Conservation (phyloP, 2,797 vertebrate species). For the Tapirus indicus region DNA sequence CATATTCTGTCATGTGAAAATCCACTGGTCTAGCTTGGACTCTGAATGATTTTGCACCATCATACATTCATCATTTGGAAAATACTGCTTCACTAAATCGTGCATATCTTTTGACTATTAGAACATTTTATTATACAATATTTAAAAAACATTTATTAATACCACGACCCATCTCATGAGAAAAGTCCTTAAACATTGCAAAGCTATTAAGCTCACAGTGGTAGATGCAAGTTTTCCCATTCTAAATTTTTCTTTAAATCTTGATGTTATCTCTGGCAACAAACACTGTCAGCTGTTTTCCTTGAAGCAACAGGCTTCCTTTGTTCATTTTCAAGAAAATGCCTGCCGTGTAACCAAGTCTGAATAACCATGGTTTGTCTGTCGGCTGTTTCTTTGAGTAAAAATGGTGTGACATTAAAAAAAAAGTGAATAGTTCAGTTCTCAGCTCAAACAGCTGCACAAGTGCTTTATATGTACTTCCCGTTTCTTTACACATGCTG, state of each 20-base stretch:
- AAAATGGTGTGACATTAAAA: neutral
- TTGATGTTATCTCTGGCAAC: constrained; percentile 33
- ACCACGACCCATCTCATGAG: neutral
- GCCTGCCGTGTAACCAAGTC: neutral
- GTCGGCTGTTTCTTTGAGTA: neutral
- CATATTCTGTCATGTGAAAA: neutral
- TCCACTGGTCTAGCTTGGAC: neutral
- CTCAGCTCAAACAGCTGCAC: neutral
- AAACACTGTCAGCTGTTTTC: constrained; percentile 25
- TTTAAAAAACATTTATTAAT: neutral
- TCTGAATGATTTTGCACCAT: neutral
- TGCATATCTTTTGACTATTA: neutral
- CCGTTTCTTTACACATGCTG: neutral
- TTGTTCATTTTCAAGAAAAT: constrained; percentile 48
- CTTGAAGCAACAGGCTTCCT: neutral
- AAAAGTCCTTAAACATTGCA: neutral
- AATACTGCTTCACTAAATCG: neutral
- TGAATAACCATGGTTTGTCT: neutral
- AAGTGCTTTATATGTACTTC: neutral
- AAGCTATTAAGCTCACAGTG: neutral
- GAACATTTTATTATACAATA: neutral
- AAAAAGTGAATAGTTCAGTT: neutral
- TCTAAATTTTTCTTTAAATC: constrained; percentile 24
- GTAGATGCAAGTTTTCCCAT: neutral
- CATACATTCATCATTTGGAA: neutral